phyloP scores from a whole-genome alignment of 2,888 invertebrate species.

The Eupithecia subfuscata region DNA sequence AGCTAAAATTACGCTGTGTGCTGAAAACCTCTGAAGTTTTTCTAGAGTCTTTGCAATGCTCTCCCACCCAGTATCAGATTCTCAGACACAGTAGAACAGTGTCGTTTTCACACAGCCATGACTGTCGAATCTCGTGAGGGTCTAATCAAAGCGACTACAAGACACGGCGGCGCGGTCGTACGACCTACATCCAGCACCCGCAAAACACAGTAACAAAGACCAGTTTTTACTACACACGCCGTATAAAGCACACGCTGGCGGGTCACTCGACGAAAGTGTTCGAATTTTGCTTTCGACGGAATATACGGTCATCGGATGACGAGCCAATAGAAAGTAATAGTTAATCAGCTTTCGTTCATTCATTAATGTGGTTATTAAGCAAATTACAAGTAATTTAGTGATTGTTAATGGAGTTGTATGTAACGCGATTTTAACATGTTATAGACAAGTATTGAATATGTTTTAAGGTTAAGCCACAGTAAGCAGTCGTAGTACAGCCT shows the following conservation, averaged over 20 bases:
- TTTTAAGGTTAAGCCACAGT: not conserved
- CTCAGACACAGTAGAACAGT: not conserved
- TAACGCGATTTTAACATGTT: constrained; percentile 2
- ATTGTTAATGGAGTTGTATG: not conserved
- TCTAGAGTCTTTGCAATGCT: not conserved
- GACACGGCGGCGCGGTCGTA: constrained; percentile 49
- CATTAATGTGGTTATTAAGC: constrained; percentile 18
- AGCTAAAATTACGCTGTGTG: constrained; percentile 3
- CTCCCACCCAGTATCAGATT: not conserved
- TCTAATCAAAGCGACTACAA: constrained; percentile 32
- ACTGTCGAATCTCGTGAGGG: constrained; percentile 10
- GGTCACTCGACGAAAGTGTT: constrained; percentile 79
- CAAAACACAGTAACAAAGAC: constrained; percentile 74
- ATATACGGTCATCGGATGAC: constrained; percentile 63
- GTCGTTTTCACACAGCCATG: constrained; percentile 8
- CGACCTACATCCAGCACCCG: constrained; percentile 66
- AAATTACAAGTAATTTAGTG: constrained; percentile 10
- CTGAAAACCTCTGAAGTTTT: not conserved
- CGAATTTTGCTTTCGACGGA: constrained; percentile 80
- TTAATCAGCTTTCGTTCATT: constrained; percentile 56
- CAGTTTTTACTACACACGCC: constrained; percentile 72
- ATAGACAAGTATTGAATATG: not conserved
- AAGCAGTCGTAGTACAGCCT: constrained; percentile 6
- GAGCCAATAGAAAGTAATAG: constrained; percentile 77
- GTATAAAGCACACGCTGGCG: constrained; percentile 57